These are phyloP conservation scores for Sceliomorpha sp. DNA, from an alignment of 2,888 invertebrate species.

Conservation along the genomic window DNA sequence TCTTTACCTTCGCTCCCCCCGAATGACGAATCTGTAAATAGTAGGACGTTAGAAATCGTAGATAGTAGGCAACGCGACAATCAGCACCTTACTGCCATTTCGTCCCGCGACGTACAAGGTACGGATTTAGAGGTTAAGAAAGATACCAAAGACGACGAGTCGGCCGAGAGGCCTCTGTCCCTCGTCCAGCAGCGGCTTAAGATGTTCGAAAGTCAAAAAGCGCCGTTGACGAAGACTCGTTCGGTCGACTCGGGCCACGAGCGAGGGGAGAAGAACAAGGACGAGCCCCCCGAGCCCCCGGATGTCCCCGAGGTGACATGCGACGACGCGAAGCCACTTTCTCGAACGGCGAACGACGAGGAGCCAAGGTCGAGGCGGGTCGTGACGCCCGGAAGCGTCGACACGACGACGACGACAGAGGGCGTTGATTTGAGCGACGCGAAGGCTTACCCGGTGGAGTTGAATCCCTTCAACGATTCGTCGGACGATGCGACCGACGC, in stretches of 20 bases:
- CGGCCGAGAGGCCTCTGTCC: slow-evolving; percentile 59
- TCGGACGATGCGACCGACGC: slow-evolving; percentile 83
- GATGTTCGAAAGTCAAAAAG: slow-evolving; percentile 64
- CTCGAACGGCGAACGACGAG: slow-evolving; percentile 20
- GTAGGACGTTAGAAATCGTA: slow-evolving; percentile 51
- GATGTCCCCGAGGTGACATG: slow-evolving; percentile 22
- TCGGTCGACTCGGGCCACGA: neutral
- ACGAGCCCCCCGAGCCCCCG: slow-evolving; percentile 25
- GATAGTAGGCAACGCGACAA: slow-evolving; percentile 46
- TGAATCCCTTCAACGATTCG: slow-evolving; percentile 92
- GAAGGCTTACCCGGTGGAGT: slow-evolving; percentile 86
- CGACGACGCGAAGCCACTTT: slow-evolving; percentile 47
- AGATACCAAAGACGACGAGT: slow-evolving; percentile 71
- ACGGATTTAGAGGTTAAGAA: slow-evolving; percentile 53
- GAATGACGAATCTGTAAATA: slow-evolving; percentile 40
- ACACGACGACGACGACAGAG: too few relatives aligned
- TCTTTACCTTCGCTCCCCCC: slow-evolving; percentile 38
- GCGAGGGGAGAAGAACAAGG: too few relatives aligned
- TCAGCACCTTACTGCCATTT: slow-evolving; percentile 62
- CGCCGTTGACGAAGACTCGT: neutral
- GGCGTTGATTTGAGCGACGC: slow-evolving; percentile 59
- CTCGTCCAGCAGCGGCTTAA: slow-evolving; percentile 69
- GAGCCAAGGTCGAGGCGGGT: slow-evolving; percentile 5
- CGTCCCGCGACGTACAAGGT: slow-evolving; percentile 61
- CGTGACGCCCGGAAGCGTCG: too few relatives aligned